phyloP scores from a whole-genome alignment of 2,888 invertebrate genomes.

The Plemyria rubiginata region DNA sequence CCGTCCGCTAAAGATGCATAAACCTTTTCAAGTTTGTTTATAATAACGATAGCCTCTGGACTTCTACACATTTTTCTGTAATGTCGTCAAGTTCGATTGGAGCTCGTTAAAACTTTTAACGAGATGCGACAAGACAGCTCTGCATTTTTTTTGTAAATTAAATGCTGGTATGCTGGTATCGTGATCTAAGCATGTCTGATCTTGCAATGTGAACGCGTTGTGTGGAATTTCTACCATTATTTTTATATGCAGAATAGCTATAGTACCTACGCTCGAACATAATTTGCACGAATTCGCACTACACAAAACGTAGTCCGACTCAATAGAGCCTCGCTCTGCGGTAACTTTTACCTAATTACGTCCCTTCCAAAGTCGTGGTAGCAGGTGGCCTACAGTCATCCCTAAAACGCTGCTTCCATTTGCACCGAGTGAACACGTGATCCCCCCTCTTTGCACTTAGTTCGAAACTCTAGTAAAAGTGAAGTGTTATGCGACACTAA shows the following conservation, averaged over 20 bases:
- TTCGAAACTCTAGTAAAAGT: constrained; percentile 70
- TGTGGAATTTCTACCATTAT: background rate
- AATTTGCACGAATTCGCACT: constrained; percentile 21
- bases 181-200: background rate
- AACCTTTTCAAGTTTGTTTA: constrained; percentile 53
- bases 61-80: constrained; percentile 41
- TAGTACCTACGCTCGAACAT: constrained; percentile 4
- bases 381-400: constrained; percentile 67
- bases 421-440: constrained; percentile 66
- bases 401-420: constrained; percentile 73
- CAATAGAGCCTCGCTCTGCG: constrained; percentile 37
- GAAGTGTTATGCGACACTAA: constrained; percentile 61
- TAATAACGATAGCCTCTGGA: constrained; percentile 61
- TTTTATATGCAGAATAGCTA: background rate
- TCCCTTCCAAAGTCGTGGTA: constrained; percentile 49
- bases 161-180: background rate
- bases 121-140: constrained; percentile 25
- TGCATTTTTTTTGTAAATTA: constrained; percentile 16
- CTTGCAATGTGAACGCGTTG: background rate
- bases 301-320: constrained; percentile 23
- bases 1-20: constrained; percentile 17
- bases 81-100: constrained; percentile 36
- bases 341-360: constrained; percentile 60
- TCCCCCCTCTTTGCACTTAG: constrained; percentile 68
- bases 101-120: constrained; percentile 44